Percentiles rank a stretch among this genome's conserved stretches.
Conservation (phyloP, 2,888 invertebrate genomes). For the Nephrocerus scutellatus region DNA sequence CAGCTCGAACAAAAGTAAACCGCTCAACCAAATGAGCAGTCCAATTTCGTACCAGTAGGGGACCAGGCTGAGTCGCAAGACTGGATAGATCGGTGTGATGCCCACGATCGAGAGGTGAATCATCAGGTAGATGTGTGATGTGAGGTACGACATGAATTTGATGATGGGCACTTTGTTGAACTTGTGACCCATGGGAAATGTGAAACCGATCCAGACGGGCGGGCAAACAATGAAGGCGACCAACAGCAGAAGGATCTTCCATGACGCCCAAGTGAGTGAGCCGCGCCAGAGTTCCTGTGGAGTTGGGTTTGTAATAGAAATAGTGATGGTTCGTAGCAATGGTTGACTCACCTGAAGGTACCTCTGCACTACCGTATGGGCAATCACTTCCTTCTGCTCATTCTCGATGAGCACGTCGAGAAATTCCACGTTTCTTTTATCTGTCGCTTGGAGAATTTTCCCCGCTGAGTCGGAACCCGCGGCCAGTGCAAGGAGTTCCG, state of each 20-base stretch:
- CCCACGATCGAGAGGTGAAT: conserved; percentile 83
- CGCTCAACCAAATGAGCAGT: conserved; percentile 88
- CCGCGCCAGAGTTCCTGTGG: conserved; percentile 95
- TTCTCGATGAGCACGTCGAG: conserved; percentile 96
- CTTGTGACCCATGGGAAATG: conserved; percentile 88
- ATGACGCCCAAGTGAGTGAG: conserved; percentile 90
- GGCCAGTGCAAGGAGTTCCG: conserved; percentile 87
- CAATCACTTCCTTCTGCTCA: conserved; percentile 96
- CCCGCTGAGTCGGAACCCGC: conserved; percentile 93
- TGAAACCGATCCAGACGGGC: conserved; percentile 92
- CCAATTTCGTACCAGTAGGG: conserved; percentile 97
- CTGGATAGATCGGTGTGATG: conserved; percentile 80
- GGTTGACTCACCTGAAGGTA: conserved; percentile 78
- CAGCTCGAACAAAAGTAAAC: conserved; percentile 88
- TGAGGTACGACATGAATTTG: conserved; percentile 99
- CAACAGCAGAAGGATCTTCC: conserved; percentile 89
- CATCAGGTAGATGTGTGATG: conserved; percentile 97
- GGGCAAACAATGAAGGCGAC: conserved; percentile 89
- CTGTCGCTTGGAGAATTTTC: conserved; percentile 88
- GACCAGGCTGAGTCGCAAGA: conserved; percentile 68
- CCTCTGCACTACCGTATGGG: conserved; percentile 94
- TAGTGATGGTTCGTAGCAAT: conserved; percentile 40
- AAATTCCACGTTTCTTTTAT: conserved; percentile 88
- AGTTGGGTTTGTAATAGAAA: conserved; percentile 16
- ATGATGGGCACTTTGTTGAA: conserved; percentile 98